Percentiles rank a stretch among this genome's conserved stretches.
Evolutionary conservation across 2,797 vertebrate species (phyloP).

Genomic region (Bradypodion ventrale): DNA sequence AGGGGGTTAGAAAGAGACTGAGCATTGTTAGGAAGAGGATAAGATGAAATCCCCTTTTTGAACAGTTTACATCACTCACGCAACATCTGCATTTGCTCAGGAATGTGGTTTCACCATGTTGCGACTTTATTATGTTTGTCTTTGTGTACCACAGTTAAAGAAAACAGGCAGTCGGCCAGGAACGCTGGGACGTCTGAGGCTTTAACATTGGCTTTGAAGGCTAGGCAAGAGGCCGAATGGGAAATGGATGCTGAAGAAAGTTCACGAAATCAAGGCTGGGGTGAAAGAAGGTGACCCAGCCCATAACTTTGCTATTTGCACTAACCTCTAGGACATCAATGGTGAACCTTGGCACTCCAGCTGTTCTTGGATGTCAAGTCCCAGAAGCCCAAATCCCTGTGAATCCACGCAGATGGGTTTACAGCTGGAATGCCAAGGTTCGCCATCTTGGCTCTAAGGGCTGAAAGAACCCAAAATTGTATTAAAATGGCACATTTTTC

Average conservation of each 20-base stretch:
- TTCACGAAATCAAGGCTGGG: rapidly evolving
- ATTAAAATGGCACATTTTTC: not conserved
- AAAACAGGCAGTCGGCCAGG: rapidly evolving
- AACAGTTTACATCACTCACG: not conserved
- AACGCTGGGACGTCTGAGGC: not conserved
- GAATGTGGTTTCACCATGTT: not conserved
- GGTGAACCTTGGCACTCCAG: no score
- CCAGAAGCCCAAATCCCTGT: no score
- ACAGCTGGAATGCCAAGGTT: no score
- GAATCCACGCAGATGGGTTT: no score
- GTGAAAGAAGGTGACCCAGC: rapidly evolving
- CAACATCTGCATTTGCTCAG: not conserved
- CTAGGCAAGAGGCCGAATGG: conserved; percentile 46
- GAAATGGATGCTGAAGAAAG: rapidly evolving
- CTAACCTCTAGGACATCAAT: not conserved
- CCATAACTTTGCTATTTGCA: rapidly evolving
- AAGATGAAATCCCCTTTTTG: not conserved
- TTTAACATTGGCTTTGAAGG: conserved; percentile 47
- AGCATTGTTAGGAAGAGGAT: not conserved
- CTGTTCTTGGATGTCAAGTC: no score
- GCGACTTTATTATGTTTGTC: not conserved
- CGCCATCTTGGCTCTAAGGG: no score
- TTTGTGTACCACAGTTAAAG: not conserved
- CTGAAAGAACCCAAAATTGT: not conserved
- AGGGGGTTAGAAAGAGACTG: not conserved